Conservation (phyloP, 2,797 vertebrate species). For the Gymnocypris eckloni region DNA sequence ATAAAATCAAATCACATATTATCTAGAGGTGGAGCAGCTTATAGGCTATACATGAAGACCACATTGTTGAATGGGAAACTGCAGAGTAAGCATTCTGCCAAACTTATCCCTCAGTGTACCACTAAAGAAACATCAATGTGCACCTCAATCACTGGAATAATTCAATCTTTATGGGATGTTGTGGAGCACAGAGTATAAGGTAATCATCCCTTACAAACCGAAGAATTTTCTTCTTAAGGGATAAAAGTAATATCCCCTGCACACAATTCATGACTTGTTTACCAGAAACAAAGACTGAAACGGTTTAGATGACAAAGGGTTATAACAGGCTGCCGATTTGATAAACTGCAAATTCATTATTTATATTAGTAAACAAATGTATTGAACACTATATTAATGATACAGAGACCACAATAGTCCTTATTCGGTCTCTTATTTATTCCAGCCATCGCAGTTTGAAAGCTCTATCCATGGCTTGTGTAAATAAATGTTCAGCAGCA, state of each 20-base stretch:
- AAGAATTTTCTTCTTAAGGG: not conserved
- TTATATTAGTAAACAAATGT: not conserved
- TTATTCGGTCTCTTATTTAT: not conserved
- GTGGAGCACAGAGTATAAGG: slow-evolving; percentile 2
- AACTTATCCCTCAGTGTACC: not conserved
- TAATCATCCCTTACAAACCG: not conserved
- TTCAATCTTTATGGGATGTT: not conserved
- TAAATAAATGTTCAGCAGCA: slow-evolving; percentile 11
- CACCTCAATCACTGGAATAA: slow-evolving; percentile 1
- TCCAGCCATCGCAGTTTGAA: not conserved
- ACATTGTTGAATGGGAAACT: not conserved
- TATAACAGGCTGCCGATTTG: not conserved
- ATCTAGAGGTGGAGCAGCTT: not conserved
- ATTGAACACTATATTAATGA: not conserved
- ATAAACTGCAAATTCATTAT: not conserved
- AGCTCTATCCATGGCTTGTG: slow-evolving; percentile 4
- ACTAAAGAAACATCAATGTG: not conserved
- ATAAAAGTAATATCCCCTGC: not conserved
- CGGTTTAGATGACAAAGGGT: not conserved
- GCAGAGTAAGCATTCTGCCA: not conserved
- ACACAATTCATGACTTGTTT: not conserved
- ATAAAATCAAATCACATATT: too few species aligned
- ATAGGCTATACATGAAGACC: not conserved
- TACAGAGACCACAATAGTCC: not conserved
- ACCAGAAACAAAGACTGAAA: not conserved